Conservation (phyloP, 2,888 invertebrate genomes). For the Lochmaea crataegi region DNA sequence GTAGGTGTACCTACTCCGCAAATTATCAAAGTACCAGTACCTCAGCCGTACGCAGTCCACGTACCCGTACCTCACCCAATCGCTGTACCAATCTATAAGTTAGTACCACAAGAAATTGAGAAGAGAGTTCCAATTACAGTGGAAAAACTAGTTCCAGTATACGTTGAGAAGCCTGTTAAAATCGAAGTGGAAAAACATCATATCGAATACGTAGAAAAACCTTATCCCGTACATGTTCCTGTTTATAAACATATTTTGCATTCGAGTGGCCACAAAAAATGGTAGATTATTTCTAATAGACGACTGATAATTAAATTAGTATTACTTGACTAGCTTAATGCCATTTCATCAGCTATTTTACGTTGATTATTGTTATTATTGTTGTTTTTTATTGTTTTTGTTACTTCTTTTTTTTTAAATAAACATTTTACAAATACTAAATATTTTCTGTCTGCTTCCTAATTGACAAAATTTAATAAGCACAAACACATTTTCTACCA, state of each 20-base stretch:
- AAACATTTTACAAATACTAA: background rate
- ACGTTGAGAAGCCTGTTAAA: conserved; percentile 80
- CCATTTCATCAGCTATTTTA: conserved; percentile 15
- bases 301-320: conserved; percentile 20
- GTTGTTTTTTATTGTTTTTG: conserved; percentile 13
- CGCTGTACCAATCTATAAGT: conserved; percentile 78
- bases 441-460: background rate
- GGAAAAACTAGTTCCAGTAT: conserved; percentile 77
- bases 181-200: conserved; percentile 81
- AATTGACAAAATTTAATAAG: too few species aligned
- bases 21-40: conserved; percentile 77
- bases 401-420: conserved; percentile 11
- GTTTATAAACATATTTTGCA: conserved; percentile 81
- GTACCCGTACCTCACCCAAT: conserved; percentile 78
- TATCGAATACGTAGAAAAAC: conserved; percentile 73
- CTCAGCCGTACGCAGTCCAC: conserved; percentile 80
- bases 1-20: conserved; percentile 79
- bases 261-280: conserved; percentile 43
- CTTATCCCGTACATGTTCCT: conserved; percentile 79
- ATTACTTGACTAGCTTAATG: conserved; percentile 6
- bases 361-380: conserved; percentile 17
- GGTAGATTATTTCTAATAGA: conserved; percentile 25
- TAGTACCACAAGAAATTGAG: conserved; percentile 78
- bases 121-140: conserved; percentile 80
- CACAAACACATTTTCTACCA: background rate